phyloP scores from a whole-genome alignment of 2,888 invertebrate genomes.

The Smittia sp. region DNA sequence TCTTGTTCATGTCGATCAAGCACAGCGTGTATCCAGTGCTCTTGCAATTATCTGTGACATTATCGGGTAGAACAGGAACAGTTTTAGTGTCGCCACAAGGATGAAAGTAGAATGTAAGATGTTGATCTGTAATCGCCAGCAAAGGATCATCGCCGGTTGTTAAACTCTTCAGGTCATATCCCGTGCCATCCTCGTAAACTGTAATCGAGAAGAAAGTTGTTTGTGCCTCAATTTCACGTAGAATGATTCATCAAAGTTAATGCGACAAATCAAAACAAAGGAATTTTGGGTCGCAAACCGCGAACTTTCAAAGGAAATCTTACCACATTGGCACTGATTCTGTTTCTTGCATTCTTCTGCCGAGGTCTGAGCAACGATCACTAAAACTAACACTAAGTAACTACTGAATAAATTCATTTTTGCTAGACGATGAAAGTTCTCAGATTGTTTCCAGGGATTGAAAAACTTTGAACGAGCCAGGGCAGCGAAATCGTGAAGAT shows the following conservation, averaged over 20 bases:
- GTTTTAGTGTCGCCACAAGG: constrained; percentile 2
- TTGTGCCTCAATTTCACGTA: background rate
- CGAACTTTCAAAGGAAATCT: background rate
- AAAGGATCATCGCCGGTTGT: background rate
- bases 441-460: too few relatives aligned
- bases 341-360: background rate
- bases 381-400: background rate
- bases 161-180: background rate
- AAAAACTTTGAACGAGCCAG: too few relatives aligned
- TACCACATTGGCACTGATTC: background rate
- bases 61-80: background rate
- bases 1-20: background rate
- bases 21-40: constrained; percentile 6
- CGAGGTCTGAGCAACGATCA: background rate
- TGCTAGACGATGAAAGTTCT: too few relatives aligned
- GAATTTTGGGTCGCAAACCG: background rate
- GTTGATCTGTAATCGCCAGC: background rate
- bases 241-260: background rate
- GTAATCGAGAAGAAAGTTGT: background rate
- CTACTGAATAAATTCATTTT: too few relatives aligned
- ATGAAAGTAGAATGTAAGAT: background rate
- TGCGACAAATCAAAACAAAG: background rate
- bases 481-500: too few relatives aligned
- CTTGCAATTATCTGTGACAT: background rate
- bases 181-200: constrained; percentile 11